Percentiles rank a stretch among this genome's conserved stretches.
Conservation (phyloP, 2,113 vertebrate species). For the Lonchura striata region DNA sequence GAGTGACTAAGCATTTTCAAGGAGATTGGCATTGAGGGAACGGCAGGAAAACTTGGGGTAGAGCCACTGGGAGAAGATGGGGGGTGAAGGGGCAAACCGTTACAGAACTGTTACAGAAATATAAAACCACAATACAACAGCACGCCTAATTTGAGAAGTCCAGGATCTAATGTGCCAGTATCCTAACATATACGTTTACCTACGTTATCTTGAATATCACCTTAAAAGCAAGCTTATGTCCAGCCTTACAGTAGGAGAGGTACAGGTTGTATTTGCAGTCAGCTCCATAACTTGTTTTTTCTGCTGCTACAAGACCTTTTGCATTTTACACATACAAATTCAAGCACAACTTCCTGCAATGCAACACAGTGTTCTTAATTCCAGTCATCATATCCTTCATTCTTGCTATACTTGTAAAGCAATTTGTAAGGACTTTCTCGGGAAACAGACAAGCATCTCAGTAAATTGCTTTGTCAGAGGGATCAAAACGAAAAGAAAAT, state of each 20-base stretch:
- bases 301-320: background rate
- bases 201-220: background rate
- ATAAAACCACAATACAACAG: too few species aligned
- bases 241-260: background rate
- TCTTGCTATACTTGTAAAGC: background rate
- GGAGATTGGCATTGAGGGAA: too few species aligned
- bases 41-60: too few species aligned
- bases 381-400: background rate
- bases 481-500: background rate
- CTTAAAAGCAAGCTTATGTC: background rate
- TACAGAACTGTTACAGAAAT: too few species aligned
- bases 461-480: background rate
- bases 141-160: background rate
- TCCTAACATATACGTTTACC: background rate
- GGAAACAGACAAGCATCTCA: background rate
- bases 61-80: too few species aligned
- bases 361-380: background rate
- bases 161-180: background rate
- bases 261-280: background rate
- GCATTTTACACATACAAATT: background rate
- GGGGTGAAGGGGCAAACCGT: too few species aligned
- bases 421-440: background rate
- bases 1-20: too few species aligned
- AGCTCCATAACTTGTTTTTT: background rate
- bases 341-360: background rate